Base-by-base conservation (phyloP, 2,113 vertebrate species). In the Hymenochirus boettgeri region DNA sequence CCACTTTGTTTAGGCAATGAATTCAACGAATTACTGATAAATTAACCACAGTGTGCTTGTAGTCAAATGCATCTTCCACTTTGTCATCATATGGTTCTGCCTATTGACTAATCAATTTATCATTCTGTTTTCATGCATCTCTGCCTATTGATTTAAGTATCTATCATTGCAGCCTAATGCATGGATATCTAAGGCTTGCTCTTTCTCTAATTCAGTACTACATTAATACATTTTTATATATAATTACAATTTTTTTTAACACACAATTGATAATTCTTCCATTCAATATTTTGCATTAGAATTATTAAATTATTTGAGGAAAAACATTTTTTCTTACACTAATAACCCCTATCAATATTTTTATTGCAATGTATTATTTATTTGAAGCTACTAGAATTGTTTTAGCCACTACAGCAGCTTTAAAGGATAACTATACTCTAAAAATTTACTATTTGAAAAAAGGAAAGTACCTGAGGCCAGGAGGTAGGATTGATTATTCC, bases 231-330 rank as follows among this genome's bases (percentile, higher is more conserved):
- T 58, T 58, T 23, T 9, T 58, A 39, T 21, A 22, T 42, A 27
- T 23, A 66, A 58, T 66, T 66, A 66, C 39, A 58, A 59, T 59
- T 66, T 66, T 57, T 6, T 39, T 59, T 42, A n/a, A n/a, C n/a
- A n/a, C n/a, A n/a, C 19, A 18, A n/a, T 25, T 59, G 59, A 51
- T 59, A 46, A 66, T 47, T 37, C 58, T 51, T 50, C 3, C 33
- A 9, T 42, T 37, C 21, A 27, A 66, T 27, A 29, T 66, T 29
- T 9, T 50, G n/a, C 4, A 35, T 9, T 13, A 35, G 33, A 35
- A 11, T 35, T 12, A 35, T 35, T 2, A 35, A 5, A 1, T 12
- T 35, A 3, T 35, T 11, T 8, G 15, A 12, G 15, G 33, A 13
- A 9, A 12, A 12, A 9, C 33, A 11, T 35, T 2, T 35, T 13